Conservation (phyloP, 2,797 vertebrate species). For the Eospalax fontanierii region DNA sequence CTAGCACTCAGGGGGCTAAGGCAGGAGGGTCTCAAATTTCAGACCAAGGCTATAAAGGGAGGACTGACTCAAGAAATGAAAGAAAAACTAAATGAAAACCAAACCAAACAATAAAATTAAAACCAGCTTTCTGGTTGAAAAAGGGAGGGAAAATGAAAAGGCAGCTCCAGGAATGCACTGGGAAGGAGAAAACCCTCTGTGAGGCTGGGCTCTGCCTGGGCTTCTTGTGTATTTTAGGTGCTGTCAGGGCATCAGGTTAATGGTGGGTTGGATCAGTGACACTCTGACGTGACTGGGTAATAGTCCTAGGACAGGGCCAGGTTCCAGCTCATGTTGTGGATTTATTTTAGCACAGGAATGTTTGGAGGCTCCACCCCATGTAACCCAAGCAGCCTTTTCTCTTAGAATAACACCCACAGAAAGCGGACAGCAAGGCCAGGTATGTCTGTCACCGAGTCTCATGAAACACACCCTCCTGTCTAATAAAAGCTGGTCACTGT, state of each 20-base stretch:
- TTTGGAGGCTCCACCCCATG: background rate
- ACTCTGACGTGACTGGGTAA: background rate
- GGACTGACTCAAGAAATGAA: background rate
- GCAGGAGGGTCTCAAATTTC: background rate
- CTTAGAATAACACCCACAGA: background rate
- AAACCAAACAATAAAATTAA: background rate
- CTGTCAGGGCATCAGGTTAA: background rate
- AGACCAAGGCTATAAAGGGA: background rate
- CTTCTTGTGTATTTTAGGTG: background rate
- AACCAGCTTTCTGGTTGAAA: conserved; percentile 1
- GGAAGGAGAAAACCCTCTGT: background rate
- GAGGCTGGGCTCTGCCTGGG: background rate
- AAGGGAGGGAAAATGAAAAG: background rate
- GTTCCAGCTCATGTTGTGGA: background rate
- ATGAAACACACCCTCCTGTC: background rate
- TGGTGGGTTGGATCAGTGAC: background rate
- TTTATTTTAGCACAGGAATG: conserved; percentile 7
- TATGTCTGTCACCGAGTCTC: background rate
- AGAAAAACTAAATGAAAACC: background rate
- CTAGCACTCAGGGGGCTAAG: background rate
- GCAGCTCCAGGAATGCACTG: background rate
- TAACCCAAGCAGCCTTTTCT: background rate
- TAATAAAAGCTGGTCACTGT: background rate
- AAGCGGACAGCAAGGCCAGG: background rate
- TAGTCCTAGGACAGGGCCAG: background rate